These are phyloP conservation scores for Brevimyrus niger DNA, from an alignment of 2,113 vertebrate species.

Conservation along the genomic window DNA sequence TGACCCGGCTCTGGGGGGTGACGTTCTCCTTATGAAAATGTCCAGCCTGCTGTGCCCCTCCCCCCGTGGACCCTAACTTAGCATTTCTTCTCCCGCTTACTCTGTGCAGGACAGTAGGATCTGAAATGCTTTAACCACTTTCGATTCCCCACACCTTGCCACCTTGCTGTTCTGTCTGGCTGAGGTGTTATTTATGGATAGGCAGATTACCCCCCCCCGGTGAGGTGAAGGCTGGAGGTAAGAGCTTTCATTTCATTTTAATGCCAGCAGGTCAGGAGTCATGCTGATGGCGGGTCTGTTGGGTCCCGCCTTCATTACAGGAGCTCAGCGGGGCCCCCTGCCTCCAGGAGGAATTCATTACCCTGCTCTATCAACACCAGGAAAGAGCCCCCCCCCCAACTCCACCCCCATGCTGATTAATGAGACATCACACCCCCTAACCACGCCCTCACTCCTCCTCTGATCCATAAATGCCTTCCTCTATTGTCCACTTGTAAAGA, in stretches of 20 bases:
- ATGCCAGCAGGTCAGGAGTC: slow-evolving; percentile 68
- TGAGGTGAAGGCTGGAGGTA: slow-evolving; percentile 44
- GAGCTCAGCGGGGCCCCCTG: slow-evolving; percentile 59
- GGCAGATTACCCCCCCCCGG: neutral
- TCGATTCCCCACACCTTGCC: neutral
- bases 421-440: slow-evolving; percentile 41
- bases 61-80: neutral
- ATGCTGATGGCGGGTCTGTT: slow-evolving; percentile 40
- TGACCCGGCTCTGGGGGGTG: neutral
- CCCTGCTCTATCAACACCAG: slow-evolving; percentile 43
- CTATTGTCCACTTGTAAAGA: slow-evolving; percentile 26
- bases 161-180: slow-evolving; percentile 3
- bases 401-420: slow-evolving; percentile 46
- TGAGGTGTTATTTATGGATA: slow-evolving; percentile 26
- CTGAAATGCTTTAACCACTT: neutral
- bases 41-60: neutral
- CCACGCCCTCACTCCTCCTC: slow-evolving; percentile 25
- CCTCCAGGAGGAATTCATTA: slow-evolving; percentile 67
- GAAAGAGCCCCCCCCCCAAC: slow-evolving; percentile 9
- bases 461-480: neutral
- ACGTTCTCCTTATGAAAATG: neutral
- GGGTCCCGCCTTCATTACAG: slow-evolving; percentile 63
- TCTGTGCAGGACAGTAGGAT: neutral
- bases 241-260: slow-evolving; percentile 61
- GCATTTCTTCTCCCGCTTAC: neutral